A percentile compares a stretch with the other conserved stretches of the same genome.
phyloP scores from a whole-genome alignment of 2,888 invertebrate genomes.

The Crematogaster levior region DNA sequence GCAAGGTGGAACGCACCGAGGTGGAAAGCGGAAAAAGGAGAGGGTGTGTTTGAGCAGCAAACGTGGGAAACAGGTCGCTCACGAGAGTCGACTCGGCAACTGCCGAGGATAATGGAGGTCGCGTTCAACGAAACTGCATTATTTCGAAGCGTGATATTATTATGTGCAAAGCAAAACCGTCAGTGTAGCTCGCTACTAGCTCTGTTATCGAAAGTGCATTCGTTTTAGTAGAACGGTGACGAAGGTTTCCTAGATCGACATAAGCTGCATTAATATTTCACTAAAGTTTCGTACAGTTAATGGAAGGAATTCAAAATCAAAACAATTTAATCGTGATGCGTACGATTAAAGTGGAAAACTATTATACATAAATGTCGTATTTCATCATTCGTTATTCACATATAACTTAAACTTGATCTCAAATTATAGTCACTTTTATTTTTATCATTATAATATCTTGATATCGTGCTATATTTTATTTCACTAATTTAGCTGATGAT shows the following conservation, averaged over 20 bases:
- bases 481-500: background rate
- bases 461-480: background rate
- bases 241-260: background rate
- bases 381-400: background rate
- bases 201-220: background rate
- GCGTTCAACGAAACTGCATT: slow-evolving; percentile 26
- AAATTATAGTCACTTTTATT: background rate
- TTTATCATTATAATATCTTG: background rate
- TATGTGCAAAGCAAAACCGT: slow-evolving; percentile 23
- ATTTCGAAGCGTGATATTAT: slow-evolving; percentile 37
- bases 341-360: background rate
- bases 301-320: background rate
- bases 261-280: slow-evolving; percentile 4
- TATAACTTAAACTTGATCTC: no score
- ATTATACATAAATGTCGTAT: background rate
- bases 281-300: background rate
- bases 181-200: background rate
- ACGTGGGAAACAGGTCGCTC: slow-evolving; percentile 30
- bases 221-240: background rate
- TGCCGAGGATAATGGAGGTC: slow-evolving; percentile 29
- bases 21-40: slow-evolving; percentile 40
- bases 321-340: background rate
- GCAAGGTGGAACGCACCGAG: slow-evolving; percentile 51
- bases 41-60: background rate
- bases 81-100: slow-evolving; percentile 17